These are phyloP conservation scores for Nasonia oneida DNA, from an alignment of 2,888 invertebrate genomes.

Conservation along the genomic window DNA sequence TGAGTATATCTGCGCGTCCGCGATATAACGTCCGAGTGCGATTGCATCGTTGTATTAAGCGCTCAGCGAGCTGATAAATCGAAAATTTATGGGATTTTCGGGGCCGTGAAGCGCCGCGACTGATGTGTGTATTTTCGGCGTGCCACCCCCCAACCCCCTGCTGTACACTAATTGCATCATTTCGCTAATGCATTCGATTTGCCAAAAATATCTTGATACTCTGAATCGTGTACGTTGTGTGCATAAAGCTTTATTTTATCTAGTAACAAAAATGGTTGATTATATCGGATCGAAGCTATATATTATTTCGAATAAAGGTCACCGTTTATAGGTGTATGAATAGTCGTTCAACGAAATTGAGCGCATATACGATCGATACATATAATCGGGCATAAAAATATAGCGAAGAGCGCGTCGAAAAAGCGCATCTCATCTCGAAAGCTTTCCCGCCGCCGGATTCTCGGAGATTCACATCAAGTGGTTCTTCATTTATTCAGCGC, in stretches of 20 bases:
- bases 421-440: slow-evolving; percentile 23
- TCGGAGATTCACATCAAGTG: slow-evolving; percentile 42
- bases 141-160: neutral
- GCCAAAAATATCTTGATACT: neutral
- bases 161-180: neutral
- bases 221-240: too few species aligned
- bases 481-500: slow-evolving; percentile 63
- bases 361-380: too few species aligned
- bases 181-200: slow-evolving; percentile 4
- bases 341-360: too few species aligned
- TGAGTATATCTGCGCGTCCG: neutral
- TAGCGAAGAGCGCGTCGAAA: neutral
- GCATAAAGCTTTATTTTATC: too few species aligned
- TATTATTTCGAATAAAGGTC: too few species aligned
- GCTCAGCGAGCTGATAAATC: slow-evolving; percentile 70
- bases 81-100: slow-evolving; percentile 66
- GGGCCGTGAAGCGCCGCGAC: neutral
- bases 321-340: too few species aligned
- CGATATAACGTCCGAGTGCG: slow-evolving; percentile 37
- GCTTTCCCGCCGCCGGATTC: slow-evolving; percentile 10
- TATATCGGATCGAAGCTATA: too few species aligned
- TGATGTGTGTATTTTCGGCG: neutral
- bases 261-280: too few species aligned
- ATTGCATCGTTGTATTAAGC: slow-evolving; percentile 65
- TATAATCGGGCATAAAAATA: too few species aligned